phyloP scores from a whole-genome alignment of 2,797 vertebrate species.

The Enteromius afrohamiltoni region DNA sequence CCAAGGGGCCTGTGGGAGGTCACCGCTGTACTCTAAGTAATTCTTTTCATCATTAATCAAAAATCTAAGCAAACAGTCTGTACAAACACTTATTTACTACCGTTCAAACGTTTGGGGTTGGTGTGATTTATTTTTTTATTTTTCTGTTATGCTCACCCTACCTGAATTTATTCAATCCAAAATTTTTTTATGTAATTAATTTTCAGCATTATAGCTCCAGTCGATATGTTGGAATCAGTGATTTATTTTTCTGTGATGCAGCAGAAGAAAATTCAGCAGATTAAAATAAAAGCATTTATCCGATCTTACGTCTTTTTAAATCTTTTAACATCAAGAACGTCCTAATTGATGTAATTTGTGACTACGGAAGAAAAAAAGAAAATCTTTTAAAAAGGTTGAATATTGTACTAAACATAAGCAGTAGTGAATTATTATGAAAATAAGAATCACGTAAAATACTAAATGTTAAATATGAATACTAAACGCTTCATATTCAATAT shows the following conservation, averaged over 20 bases:
- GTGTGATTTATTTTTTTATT: too few relatives aligned
- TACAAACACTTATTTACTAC: background rate
- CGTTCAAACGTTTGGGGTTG: too few relatives aligned
- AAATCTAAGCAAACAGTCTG: background rate
- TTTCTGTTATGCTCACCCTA: background rate
- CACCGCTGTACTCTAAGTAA: background rate
- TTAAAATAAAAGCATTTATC: background rate
- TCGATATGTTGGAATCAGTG: background rate
- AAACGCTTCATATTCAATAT: background rate
- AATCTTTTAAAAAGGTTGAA: background rate
- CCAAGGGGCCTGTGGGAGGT: constrained; percentile 57
- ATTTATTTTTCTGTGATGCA: background rate
- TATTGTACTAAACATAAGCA: background rate
- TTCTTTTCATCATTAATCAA: background rate
- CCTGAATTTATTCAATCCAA: too few relatives aligned
- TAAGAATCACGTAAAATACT: background rate
- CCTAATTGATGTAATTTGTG: background rate
- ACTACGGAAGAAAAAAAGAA: background rate
- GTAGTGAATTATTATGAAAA: background rate
- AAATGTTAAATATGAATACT: background rate
- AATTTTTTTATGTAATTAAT: background rate
- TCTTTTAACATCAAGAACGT: too few relatives aligned
- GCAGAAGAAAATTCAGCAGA: background rate
- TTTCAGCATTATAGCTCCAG: background rate
- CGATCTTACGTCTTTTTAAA: background rate